Evolutionary conservation across 2,888 invertebrate species (phyloP).

Genomic region (Acleris cristana): DNA sequence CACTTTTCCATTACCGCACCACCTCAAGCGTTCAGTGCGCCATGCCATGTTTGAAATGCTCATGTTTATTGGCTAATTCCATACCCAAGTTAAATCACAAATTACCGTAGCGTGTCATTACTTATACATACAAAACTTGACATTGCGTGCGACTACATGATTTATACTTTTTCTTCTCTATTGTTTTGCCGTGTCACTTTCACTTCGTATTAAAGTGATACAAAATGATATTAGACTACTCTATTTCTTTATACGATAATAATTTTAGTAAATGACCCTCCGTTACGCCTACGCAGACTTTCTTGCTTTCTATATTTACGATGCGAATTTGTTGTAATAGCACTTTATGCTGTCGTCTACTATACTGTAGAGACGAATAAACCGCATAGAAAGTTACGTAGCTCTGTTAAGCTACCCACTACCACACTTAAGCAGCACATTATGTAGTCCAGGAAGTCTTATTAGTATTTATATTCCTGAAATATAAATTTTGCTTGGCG

Average conservation of each 20-base stretch:
- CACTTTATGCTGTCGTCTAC: slow-evolving; percentile 12
- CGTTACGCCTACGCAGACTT: slow-evolving; percentile 15
- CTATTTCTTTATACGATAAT: slow-evolving; percentile 31
- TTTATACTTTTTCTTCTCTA: slow-evolving; percentile 39
- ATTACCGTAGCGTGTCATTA: slow-evolving; percentile 33
- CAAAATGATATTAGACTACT: slow-evolving; percentile 27
- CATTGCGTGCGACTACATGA: slow-evolving; percentile 33
- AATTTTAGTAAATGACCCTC: slow-evolving; percentile 28
- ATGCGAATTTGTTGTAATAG: slow-evolving; percentile 19
- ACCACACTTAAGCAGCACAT: no score
- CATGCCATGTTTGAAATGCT: slow-evolving; percentile 23
- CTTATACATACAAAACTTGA: slow-evolving; percentile 31
- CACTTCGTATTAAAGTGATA: slow-evolving; percentile 37
- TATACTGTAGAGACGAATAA: slow-evolving; percentile 3
- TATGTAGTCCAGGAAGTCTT: no score
- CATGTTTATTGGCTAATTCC: slow-evolving; percentile 31
- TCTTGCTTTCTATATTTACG: slow-evolving; percentile 32
- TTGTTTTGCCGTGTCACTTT: slow-evolving; percentile 39
- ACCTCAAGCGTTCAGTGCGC: slow-evolving; percentile 32
- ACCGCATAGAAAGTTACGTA: background rate
- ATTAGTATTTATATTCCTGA: no score
- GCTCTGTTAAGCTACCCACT: background rate
- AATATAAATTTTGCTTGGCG: no score
- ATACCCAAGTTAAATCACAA: slow-evolving; percentile 31
- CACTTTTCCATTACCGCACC: slow-evolving; percentile 30